Percentiles rank a stretch among this genome's conserved stretches.
Evolutionary conservation across 2,113 vertebrate genomes (phyloP).

Genomic region (Melanerpes formicivorus): DNA sequence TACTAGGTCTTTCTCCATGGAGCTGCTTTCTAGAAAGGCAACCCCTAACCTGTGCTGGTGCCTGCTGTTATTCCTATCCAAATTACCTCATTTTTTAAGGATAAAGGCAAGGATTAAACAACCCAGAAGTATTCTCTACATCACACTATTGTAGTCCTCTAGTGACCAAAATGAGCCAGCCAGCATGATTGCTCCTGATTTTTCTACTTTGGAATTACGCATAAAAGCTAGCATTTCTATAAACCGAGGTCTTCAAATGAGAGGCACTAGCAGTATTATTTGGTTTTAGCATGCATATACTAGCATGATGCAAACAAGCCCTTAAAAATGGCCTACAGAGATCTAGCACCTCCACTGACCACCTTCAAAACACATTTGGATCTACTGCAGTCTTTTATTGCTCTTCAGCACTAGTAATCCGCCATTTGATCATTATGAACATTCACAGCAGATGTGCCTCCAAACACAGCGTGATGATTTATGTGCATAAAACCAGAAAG

Average conservation of each 20-base stretch:
- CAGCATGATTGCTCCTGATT: neutral
- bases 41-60: too few species aligned
- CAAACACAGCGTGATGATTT: neutral
- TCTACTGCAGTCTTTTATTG: conserved; percentile 6
- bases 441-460: conserved; percentile 14
- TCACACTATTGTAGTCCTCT: neutral
- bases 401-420: neutral
- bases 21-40: too few species aligned
- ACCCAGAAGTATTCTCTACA: neutral
- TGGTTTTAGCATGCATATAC: neutral
- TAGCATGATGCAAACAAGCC: neutral
- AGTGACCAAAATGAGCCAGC: neutral
- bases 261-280: neutral
- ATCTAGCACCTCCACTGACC: neutral
- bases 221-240: neutral
- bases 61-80: too few species aligned
- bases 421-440: neutral
- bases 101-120: neutral
- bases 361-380: neutral
- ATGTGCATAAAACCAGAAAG: conserved; percentile 38
- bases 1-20: too few species aligned
- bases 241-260: neutral
- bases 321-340: neutral
- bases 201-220: neutral
- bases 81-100: neutral